phyloP scores from a whole-genome alignment of 2,888 invertebrate species.

The Eupithecia abbreviata region DNA sequence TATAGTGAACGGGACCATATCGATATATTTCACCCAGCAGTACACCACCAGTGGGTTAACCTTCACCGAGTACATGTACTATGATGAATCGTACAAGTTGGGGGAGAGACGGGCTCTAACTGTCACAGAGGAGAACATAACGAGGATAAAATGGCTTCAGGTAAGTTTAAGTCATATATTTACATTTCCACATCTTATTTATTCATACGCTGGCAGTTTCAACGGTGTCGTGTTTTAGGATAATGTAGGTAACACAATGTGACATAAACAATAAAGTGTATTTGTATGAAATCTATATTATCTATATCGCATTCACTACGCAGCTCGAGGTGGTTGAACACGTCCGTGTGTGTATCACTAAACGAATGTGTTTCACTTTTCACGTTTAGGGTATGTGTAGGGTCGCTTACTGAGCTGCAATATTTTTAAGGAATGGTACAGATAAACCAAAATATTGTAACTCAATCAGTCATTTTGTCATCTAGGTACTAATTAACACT shows the following conservation, averaged over 20 bases:
- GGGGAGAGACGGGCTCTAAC: slow-evolving; percentile 87
- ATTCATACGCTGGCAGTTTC: slow-evolving; percentile 34
- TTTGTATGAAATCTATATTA: slow-evolving; percentile 19
- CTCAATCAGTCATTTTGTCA: too few species aligned
- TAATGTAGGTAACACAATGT: slow-evolving; percentile 32
- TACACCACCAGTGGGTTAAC: slow-evolving; percentile 91
- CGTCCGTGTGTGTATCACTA: too few species aligned
- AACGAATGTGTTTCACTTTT: too few species aligned
- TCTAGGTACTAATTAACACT: too few species aligned
- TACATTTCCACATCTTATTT: slow-evolving; percentile 33
- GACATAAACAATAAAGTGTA: slow-evolving; percentile 33
- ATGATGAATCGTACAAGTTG: slow-evolving; percentile 87
- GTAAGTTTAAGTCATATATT: slow-evolving; percentile 60
- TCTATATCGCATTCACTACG: too few species aligned
- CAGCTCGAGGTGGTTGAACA: too few species aligned
- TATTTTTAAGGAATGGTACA: too few species aligned
- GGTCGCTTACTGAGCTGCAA: too few species aligned
- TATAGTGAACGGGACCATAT: slow-evolving; percentile 89
- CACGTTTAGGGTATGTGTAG: too few species aligned
- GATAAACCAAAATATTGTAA: too few species aligned
- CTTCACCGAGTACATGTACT: slow-evolving; percentile 90
- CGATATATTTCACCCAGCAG: slow-evolving; percentile 94
- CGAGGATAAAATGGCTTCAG: slow-evolving; percentile 85
- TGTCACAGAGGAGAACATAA: slow-evolving; percentile 89
- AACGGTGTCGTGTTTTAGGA: slow-evolving; percentile 29